Evolutionary conservation across 1,140 invertebrate species (phyloP), one percentile per base, ranked within the genome.

Genomic region (Latrodectus geometricus): DNA sequence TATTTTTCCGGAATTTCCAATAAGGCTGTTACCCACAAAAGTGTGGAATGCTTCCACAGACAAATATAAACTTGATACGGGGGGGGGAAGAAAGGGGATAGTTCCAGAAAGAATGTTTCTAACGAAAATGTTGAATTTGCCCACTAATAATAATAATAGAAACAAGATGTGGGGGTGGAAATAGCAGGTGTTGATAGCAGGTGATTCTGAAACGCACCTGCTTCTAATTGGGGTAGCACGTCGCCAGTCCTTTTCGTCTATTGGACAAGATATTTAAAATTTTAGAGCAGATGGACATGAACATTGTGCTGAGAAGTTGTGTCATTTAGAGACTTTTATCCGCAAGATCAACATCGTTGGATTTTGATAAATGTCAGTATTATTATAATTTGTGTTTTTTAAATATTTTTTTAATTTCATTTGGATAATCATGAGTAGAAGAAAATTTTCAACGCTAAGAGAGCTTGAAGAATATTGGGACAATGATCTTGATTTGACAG

Each of bases 101-200:
- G 70, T 73, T 73, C 70, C 70, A 73, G 70, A 73, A 73, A 73
- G 70, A 48, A 73, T 73, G 70, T 73, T 73, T 73, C 70, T 73
- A 73, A 73, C 70, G 70, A 73, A 73, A 73, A 73, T 73, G 70
- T 73, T 73, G 70, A 73, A 73, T 73, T 73, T 73, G 70, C 70
- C 70, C 70, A 73, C 70, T 73, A 73, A 73, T 73, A 73, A 73
- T 73, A 73, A 73, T 73, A 73, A 73, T 73, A 73, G 70, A 73
- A 73, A 73, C 70, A 73, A 73, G 70, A 73, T 73, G 70, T 73
- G 70, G 70, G 70, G 70, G 70, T 73, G 70, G 70, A 73, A 73
- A 73, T 73, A 73, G 21, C 70, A 73, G 70, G 70, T 73, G 70
- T 73, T 73, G 70, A 73, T 20, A 73, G 70, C 70, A 73, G 70